Percentiles rank a stretch among this genome's conserved stretches.
phyloP scores from a whole-genome alignment of 2,888 invertebrate species.

The Caenorhabditis sp. region DNA sequence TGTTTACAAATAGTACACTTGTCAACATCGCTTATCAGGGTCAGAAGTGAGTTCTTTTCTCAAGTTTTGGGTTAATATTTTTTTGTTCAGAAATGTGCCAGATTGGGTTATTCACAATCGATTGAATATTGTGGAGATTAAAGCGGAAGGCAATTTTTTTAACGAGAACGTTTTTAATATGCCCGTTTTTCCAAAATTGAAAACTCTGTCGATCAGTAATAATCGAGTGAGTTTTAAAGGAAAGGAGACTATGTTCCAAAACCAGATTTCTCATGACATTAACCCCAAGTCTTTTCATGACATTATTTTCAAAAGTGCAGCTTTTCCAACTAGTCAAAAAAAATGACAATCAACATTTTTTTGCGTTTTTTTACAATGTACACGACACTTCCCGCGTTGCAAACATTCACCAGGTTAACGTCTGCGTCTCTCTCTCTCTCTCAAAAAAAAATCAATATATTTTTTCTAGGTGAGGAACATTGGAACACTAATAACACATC shows the following conservation, averaged over 20 bases:
- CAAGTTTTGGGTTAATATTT: constrained; percentile 39
- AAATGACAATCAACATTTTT: too few relatives aligned
- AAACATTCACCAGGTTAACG: too few relatives aligned
- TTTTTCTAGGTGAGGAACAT: constrained; percentile 5
- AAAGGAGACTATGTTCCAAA: too few relatives aligned
- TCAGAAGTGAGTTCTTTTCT: constrained; percentile 3
- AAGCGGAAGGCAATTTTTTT: constrained; percentile 58
- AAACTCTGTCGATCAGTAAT: constrained; percentile 45
- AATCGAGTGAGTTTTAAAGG: constrained; percentile 16
- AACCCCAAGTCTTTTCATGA: too few relatives aligned
- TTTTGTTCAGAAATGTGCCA: constrained; percentile 38
- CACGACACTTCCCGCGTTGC: too few relatives aligned
- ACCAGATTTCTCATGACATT: too few relatives aligned
- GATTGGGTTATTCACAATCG: constrained; percentile 47
- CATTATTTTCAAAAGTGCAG: too few relatives aligned
- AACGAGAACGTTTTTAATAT: constrained; percentile 60
- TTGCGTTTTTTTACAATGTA: too few relatives aligned
- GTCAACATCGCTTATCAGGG: constrained; percentile 5
- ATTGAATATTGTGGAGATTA: constrained; percentile 52
- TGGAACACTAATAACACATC: not conserved
- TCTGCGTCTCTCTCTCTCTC: too few relatives aligned
- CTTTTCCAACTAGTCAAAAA: too few relatives aligned
- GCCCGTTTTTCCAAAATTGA: constrained; percentile 46
- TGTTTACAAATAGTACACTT: not conserved
- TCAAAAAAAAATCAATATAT: not conserved